A percentile compares a stretch with the other conserved stretches of the same genome.
Evolutionary conservation across 1,140 invertebrate species (phyloP).

Genomic region (Diploscapter pachys): DNA sequence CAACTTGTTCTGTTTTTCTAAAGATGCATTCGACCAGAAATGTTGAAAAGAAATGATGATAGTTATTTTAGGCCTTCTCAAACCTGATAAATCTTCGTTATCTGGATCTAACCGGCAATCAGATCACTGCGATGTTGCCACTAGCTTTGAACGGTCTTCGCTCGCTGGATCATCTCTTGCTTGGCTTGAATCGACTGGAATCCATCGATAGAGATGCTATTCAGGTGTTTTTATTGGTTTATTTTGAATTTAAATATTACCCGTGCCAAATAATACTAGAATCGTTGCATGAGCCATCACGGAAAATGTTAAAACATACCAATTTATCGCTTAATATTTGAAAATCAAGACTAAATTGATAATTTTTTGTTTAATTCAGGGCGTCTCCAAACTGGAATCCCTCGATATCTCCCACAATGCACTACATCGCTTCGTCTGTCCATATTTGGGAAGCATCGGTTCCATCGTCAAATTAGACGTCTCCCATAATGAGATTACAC

Average conservation of each 20-base stretch:
- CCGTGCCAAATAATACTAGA: no score
- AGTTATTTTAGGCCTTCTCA: constrained; percentile 21
- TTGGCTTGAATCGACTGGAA: constrained; percentile 13
- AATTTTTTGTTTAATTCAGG: background rate
- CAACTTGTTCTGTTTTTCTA: background rate
- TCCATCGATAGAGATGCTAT: constrained; percentile 20
- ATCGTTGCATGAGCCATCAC: background rate
- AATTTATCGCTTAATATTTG: no score
- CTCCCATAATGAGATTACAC: constrained; percentile 7
- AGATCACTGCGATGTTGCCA: background rate
- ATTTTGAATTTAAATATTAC: no score
- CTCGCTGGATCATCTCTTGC: background rate
- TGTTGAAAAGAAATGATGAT: constrained; percentile 1
- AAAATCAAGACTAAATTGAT: no score
- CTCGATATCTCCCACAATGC: constrained; percentile 25
- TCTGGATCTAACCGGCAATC: constrained; percentile 27
- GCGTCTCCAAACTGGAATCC: constrained; percentile 3
- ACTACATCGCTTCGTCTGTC: constrained; percentile 14
- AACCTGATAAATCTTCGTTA: constrained; percentile 22
- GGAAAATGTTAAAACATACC: background rate
- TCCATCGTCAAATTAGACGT: constrained; percentile 5
- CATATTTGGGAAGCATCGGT: constrained; percentile 6
- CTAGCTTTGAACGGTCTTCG: background rate
- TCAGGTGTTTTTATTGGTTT: background rate
- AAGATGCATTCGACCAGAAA: background rate